Percentiles rank a stretch among this genome's conserved stretches.
Conservation (phyloP, 1,140 invertebrate genomes). For the Scylla paramamosain region DNA sequence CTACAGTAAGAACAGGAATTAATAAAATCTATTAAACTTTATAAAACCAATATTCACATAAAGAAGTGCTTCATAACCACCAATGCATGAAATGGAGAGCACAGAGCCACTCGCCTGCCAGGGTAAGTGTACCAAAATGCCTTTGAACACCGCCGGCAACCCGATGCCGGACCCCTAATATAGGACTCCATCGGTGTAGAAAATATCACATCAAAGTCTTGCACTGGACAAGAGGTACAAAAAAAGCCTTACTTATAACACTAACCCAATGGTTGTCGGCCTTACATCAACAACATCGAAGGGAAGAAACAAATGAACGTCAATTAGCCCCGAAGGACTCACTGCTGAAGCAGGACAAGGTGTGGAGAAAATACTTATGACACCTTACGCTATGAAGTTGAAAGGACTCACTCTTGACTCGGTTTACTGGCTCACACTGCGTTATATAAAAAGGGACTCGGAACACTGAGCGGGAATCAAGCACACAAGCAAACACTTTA, state of each 20-base stretch:
- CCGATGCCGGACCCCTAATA: not conserved
- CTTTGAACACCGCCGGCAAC: not conserved
- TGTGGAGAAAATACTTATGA: not conserved
- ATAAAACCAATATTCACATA: not conserved
- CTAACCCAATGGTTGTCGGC: not conserved
- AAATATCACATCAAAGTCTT: slow-evolving; percentile 49
- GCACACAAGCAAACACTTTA: slow-evolving; percentile 22
- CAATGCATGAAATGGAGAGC: not conserved
- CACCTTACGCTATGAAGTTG: not conserved
- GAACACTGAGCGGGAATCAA: not conserved
- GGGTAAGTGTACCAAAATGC: not conserved
- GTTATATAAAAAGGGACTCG: slow-evolving; percentile 14
- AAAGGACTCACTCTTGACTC: not conserved
- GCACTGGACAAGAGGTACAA: slow-evolving; percentile 46
- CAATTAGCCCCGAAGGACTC: not conserved
- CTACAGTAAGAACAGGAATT: too few species aligned
- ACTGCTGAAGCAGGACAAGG: not conserved
- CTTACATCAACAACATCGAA: slow-evolving; percentile 22
- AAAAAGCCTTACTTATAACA: slow-evolving; percentile 21
- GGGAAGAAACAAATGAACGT: not conserved
- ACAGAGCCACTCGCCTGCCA: not conserved
- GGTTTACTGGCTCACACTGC: slow-evolving; percentile 1
- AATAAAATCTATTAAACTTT: not conserved
- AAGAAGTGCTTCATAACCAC: not conserved
- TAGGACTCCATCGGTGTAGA: slow-evolving; percentile 46